Percentiles rank a stretch among this genome's conserved stretches.
phyloP scores from a whole-genome alignment of 2,797 vertebrate genomes.

The Halcyon smyrnensis region DNA sequence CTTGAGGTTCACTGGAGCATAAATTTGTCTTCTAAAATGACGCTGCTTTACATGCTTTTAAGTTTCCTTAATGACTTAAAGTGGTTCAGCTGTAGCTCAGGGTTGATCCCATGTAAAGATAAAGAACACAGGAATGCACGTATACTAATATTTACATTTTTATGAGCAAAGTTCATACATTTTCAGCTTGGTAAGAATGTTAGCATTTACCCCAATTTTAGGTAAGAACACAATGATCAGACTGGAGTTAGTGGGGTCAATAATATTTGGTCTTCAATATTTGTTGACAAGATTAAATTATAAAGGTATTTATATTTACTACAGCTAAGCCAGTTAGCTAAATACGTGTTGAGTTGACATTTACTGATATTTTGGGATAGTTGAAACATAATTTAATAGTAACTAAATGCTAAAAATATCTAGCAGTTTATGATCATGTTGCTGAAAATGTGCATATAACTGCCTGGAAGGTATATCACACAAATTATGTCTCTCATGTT shows the following conservation, averaged over 20 bases:
- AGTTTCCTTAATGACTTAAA: constrained; percentile 33
- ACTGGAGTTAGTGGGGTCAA: neutral
- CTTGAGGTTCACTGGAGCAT: constrained; percentile 1
- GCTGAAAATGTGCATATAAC: neutral
- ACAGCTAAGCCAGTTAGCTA: neutral
- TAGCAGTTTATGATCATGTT: constrained; percentile 17
- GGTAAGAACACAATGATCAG: neutral
- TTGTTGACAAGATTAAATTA: neutral
- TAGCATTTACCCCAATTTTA: neutral
- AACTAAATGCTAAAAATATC: constrained; percentile 52
- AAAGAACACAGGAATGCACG: neutral
- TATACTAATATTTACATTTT: constrained; percentile 11
- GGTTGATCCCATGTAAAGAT: constrained; percentile 7
- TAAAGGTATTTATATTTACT: neutral
- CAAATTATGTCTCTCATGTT: neutral
- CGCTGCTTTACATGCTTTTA: neutral
- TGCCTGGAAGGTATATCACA: constrained; percentile 21
- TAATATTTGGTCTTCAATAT: neutral
- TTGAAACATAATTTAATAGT: constrained; percentile 28
- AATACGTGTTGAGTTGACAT: constrained; percentile 4
- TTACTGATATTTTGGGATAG: constrained; percentile 12
- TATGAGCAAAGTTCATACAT: neutral
- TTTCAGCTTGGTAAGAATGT: neutral
- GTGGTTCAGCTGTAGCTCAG: constrained; percentile 1
- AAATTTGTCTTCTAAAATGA: constrained; percentile 42